Percentiles rank a stretch among this genome's conserved stretches.
These are phyloP conservation scores for Anabacerthia variegaticeps DNA, from an alignment of 2,797 vertebrate genomes.

Conservation along the genomic window DNA sequence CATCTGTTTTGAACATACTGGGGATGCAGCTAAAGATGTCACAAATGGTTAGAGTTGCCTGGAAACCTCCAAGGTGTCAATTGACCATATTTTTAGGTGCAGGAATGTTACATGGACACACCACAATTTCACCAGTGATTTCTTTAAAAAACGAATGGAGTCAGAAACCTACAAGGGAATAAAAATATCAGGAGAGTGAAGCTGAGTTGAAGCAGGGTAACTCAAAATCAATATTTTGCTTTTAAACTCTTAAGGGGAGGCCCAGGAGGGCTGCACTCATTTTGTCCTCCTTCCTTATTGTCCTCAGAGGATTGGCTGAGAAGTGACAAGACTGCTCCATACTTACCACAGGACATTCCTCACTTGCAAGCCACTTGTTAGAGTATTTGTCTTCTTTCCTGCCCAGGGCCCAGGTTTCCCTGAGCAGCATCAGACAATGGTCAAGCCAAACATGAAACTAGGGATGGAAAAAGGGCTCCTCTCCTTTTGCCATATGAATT, in stretches of 20 bases:
- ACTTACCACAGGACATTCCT: conserved; percentile 73
- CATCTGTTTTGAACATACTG: conserved; percentile 74
- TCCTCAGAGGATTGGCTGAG: conserved; percentile 81
- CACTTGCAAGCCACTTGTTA: conserved; percentile 80
- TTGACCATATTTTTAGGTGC: conserved; percentile 80
- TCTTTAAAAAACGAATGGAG: conserved; percentile 79
- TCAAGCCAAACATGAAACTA: background rate
- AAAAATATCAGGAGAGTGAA: conserved; percentile 81
- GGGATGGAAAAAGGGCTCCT: background rate
- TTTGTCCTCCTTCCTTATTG: conserved; percentile 81
- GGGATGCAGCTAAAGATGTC: conserved; percentile 80
- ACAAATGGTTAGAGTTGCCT: conserved; percentile 83
- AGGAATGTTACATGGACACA: conserved; percentile 79
- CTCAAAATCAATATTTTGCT: conserved; percentile 92
- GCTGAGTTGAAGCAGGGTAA: conserved; percentile 85
- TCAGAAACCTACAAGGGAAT: conserved; percentile 83
- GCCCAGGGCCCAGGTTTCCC: conserved; percentile 5
- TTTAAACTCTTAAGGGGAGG: conserved; percentile 87
- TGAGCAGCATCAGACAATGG: background rate
- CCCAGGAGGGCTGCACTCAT: conserved; percentile 83
- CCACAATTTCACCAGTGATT: conserved; percentile 79
- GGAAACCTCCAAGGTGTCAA: conserved; percentile 82
- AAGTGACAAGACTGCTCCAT: conserved; percentile 74
- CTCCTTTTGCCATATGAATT: rapidly evolving
- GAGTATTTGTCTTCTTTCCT: conserved; percentile 52